phyloP scores from a whole-genome alignment of 2,888 invertebrate genomes.

The Cancer borealis region DNA sequence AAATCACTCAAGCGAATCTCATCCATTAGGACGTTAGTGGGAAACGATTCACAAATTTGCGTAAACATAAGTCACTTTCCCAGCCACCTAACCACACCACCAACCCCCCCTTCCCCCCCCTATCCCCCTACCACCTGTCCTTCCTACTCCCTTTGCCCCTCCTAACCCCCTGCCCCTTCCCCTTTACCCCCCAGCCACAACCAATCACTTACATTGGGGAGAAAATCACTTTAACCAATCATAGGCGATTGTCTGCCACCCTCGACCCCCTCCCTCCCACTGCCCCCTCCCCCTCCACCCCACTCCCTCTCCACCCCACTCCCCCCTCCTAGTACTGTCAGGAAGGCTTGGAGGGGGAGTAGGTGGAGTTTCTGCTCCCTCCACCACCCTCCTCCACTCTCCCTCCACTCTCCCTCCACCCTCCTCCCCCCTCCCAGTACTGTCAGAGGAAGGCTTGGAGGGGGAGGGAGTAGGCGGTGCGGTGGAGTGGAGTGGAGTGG shows the following conservation, averaged over 20 bases:
- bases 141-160: not conserved
- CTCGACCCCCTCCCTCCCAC: not conserved
- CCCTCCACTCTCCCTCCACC: too few relatives aligned
- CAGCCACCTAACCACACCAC: not conserved
- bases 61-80: not conserved
- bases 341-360: not conserved
- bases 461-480: not conserved
- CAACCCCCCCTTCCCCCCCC: not conserved
- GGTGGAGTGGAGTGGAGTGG: not conserved
- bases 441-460: not conserved
- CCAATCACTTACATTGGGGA: conserved; percentile 11
- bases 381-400: not conserved
- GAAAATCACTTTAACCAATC: conserved; percentile 30
- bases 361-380: too few relatives aligned
- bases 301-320: not conserved
- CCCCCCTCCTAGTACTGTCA: not conserved
- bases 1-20: not conserved
- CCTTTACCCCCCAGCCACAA: not conserved
- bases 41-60: not conserved
- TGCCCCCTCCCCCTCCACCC: not conserved
- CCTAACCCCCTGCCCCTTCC: not conserved
- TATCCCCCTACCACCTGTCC: not conserved
- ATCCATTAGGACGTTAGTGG: not conserved
- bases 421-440: not conserved
- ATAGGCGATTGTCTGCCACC: not conserved